Base-by-base conservation (phyloP, 2,797 vertebrate genomes). In the Jordanella pulchra region DNA sequence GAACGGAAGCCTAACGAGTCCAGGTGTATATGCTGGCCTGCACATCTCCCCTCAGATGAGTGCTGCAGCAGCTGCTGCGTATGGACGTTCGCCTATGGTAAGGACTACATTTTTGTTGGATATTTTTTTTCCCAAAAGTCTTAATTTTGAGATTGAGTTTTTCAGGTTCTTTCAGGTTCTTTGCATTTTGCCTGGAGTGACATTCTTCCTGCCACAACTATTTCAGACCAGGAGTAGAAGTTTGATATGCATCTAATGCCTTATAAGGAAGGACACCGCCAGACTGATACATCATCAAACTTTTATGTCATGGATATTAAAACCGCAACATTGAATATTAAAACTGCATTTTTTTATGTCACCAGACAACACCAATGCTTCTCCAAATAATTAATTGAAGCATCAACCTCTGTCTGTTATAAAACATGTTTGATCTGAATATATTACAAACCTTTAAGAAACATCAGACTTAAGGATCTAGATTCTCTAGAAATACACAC, bases 1-100 rank as follows among this genome's bases (percentile, higher is more conserved):
- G 94, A 98, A 99, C 0, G 97, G 97, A 42, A 96, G 97, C 70
- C 93, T 99, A 87, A 97, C 96, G 58, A 99, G 96, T 79, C 97
- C 97, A 2, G 96, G 97, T 69, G 97, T 98, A 53, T 99, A 99
- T 12, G 98, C 97, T 0, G 96, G 98, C 68, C 95, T 99, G 2
- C 98, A 99, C 91, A 98, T 99, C 90, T 98, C 98, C 25, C 98
- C 98, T 4, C 98, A 99, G 87, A 99, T 99, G 97, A 99, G 97
- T 0, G 97, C 95, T 0, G 97, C 97, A 0, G 97, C 97, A 0
- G 97, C 96, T 0, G 97, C 97, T 0, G 97, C 97, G 63, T 99
- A 99, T 0, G 97, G 97, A 51, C 94, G 98, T 72, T 96, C 97
- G 25, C 96, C 97, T 1, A 97, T 99, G 96, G 97, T 98, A 92